A percentile compares a stretch with the other conserved stretches of the same genome.
Conservation (phyloP, 2,113 vertebrate species). For the Lepus americanus region DNA sequence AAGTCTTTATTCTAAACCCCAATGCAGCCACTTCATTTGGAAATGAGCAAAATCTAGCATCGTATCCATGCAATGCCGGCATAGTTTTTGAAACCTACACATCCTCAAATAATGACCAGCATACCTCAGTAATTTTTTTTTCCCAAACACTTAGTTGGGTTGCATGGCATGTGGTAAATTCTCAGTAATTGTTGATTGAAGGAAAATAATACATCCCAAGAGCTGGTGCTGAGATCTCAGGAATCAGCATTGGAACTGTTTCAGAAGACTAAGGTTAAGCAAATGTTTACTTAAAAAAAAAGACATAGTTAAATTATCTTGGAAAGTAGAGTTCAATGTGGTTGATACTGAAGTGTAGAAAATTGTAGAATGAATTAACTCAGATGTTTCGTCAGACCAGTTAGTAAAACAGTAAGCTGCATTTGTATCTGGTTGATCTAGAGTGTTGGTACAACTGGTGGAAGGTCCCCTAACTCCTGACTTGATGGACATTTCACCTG, state of each 20-base stretch:
- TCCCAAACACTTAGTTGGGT: neutral
- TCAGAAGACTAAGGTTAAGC: neutral
- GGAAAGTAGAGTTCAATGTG: neutral
- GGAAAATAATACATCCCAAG: constrained; percentile 10
- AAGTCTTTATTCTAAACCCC: constrained; percentile 14
- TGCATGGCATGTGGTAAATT: constrained; percentile 25
- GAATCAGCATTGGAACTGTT: neutral
- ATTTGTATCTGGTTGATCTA: neutral
- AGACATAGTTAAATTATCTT: neutral
- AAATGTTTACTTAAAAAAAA: constrained; percentile 33
- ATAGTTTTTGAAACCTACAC: neutral
- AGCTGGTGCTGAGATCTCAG: neutral
- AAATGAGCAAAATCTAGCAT: neutral
- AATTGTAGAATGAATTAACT: constrained; percentile 39
- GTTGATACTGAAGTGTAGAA: neutral
- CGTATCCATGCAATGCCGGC: neutral
- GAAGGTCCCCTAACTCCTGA: neutral
- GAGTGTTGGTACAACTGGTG: neutral
- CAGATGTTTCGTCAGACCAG: constrained; percentile 28
- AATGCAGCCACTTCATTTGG: neutral
- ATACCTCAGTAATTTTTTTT: constrained; percentile 34
- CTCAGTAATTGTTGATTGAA: neutral
- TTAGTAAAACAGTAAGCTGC: neutral
- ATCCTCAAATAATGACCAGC: neutral
- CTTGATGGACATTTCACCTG: neutral